These are phyloP conservation scores for Temnothorax nylanderi DNA, from an alignment of 1,140 invertebrate genomes.

Conservation along the genomic window DNA sequence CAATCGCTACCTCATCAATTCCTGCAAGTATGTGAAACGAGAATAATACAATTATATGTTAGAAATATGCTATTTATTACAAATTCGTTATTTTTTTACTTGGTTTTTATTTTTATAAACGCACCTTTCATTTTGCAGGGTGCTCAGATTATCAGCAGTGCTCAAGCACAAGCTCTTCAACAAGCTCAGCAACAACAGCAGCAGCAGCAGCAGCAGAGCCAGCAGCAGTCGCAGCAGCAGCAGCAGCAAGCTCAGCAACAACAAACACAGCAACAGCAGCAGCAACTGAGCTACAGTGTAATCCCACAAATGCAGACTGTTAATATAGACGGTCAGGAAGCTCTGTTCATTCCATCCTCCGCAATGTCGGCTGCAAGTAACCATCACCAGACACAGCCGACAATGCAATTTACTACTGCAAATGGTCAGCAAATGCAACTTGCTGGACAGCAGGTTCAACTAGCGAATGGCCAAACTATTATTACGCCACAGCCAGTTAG, in stretches of 20 bases:
- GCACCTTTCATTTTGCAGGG: constrained; percentile 67
- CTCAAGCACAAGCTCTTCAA: constrained; percentile 79
- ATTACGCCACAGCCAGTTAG: constrained; percentile 85
- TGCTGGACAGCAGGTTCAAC: constrained; percentile 86
- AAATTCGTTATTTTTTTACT: neutral
- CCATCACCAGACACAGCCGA: constrained; percentile 81
- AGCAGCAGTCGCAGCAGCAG: constrained; percentile 85
- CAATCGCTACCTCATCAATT: constrained; percentile 87
- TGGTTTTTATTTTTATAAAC: neutral
- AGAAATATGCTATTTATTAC: neutral
- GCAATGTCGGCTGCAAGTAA: constrained; percentile 80
- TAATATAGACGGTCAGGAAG: constrained; percentile 96
- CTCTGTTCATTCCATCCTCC: constrained; percentile 93
- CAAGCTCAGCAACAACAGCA: constrained; percentile 84
- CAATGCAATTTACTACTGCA: constrained; percentile 83
- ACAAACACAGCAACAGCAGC: constrained; percentile 83
- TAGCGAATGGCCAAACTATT: constrained; percentile 85
- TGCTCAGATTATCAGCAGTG: constrained; percentile 79
- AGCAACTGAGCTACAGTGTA: constrained; percentile 88
- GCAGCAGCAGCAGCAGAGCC: constrained; percentile 79
- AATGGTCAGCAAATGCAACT: constrained; percentile 85
- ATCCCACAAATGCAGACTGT: constrained; percentile 93
- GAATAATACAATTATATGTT: neutral
- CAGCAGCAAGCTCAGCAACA: constrained; percentile 74
- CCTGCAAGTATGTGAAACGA: constrained; percentile 82